phyloP scores from a whole-genome alignment of 2,797 vertebrate species.

The Champsocephalus esox region DNA sequence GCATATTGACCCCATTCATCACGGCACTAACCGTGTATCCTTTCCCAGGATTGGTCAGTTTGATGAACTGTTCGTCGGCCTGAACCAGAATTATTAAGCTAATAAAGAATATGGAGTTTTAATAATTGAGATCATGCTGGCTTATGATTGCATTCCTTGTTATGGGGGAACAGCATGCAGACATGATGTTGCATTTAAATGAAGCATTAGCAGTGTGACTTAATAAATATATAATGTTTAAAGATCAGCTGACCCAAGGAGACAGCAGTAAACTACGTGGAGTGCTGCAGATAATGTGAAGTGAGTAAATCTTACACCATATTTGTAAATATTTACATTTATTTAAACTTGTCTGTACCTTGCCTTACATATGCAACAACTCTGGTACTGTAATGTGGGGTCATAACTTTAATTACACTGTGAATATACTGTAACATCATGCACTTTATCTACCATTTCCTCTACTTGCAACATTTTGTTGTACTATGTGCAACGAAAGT shows the following conservation, averaged over 20 bases:
- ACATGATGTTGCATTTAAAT: constrained; percentile 68
- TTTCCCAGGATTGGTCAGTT: constrained; percentile 63
- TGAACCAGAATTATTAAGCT: constrained; percentile 64
- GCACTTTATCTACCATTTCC: too few species aligned
- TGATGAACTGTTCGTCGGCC: constrained; percentile 68
- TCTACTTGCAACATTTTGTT: too few species aligned
- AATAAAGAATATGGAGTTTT: constrained; percentile 76
- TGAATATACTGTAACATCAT: too few species aligned
- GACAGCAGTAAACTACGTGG: constrained; percentile 5
- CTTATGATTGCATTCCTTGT: constrained; percentile 62
- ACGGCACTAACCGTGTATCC: constrained; percentile 66
- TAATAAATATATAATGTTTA: constrained; percentile 44
- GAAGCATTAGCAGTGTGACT: constrained; percentile 41
- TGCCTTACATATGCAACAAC: too few species aligned
- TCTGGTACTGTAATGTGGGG: too few species aligned
- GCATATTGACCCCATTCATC: constrained; percentile 78
- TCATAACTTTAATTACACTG: too few species aligned
- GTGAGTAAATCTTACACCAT: too few species aligned
- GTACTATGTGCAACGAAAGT: too few species aligned
- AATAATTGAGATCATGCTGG: constrained; percentile 75
- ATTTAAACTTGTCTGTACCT: too few species aligned
- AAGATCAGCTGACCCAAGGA: constrained; percentile 27
- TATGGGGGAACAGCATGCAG: constrained; percentile 44
- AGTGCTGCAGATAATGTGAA: too few species aligned
- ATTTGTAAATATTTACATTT: too few species aligned